Base-by-base conservation (phyloP, 2,888 invertebrate genomes). In the Leucoptera coffeella region DNA sequence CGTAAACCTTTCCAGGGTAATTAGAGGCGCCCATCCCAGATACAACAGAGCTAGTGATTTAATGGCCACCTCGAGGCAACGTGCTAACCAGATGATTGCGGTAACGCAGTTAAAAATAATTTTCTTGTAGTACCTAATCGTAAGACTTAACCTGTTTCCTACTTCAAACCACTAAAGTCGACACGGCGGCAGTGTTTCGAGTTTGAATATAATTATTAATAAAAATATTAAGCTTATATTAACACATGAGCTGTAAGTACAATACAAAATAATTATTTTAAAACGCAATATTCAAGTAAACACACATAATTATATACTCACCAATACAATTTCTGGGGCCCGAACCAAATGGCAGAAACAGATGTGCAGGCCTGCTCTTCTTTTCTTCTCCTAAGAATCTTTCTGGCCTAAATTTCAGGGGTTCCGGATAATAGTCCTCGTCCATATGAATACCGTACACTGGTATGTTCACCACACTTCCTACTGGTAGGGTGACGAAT, bases 251-350 rank as follows among this genome's bases (percentile, higher is more conserved):
- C 8, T 17, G 6, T 17, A 17, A 17, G 8, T 7, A 17, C 6
- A 17, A 8, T 8, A 17, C 6, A 17, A 6, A 17, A 17, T 17
- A 17, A 7, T 17, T 8, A n/a, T n/a, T n/a, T n/a, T n/a, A n/a
- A n/a, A n/a, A n/a, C n/a, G n/a, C 17, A 17, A 6, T 8, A 6
- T 17, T 6, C 8, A 17, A 17, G 8, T 17, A 17, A 7, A 8
- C 6, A 17, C 6, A 17, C 17, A 8, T n/a, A n/a, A n/a, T n/a
- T n/a, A n/a, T n/a, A 14, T 14, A 29, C 44, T 42, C 42, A 69
- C 73, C 74, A 31, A 74, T 65, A 38, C 74, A 74, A 36, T 69
- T 72, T 32, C 73, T 52, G 4, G 73, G 73, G 2, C 74, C 74
- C 27, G 45, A 45, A 4, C 77, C 77, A 42, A 77, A 77, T 1